Percentiles rank a stretch among this genome's conserved stretches.
Conservation (phyloP, 1,140 invertebrate species). For the Agraylea sexmaculata region DNA sequence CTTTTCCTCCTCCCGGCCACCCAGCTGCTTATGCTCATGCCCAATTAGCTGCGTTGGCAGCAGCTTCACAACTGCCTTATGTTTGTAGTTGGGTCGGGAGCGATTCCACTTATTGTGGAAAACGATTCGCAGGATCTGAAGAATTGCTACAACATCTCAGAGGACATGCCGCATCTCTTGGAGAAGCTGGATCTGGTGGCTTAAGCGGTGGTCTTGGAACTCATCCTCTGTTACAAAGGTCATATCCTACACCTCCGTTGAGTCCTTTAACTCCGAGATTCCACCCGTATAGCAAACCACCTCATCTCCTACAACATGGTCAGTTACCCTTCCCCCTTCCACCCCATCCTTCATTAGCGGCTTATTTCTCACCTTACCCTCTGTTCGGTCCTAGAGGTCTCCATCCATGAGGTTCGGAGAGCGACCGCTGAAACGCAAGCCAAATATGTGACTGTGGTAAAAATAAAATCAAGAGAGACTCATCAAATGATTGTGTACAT, state of each 20-base stretch:
- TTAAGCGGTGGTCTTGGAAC: constrained; percentile 37
- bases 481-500: constrained; percentile 18
- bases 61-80: constrained; percentile 63
- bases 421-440: constrained; percentile 27
- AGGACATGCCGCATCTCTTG: constrained; percentile 62
- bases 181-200: constrained; percentile 30
- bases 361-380: constrained; percentile 76
- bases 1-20: constrained; percentile 36
- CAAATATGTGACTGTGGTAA: constrained; percentile 22
- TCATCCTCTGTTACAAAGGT: constrained; percentile 57
- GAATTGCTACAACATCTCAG: constrained; percentile 82
- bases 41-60: constrained; percentile 58
- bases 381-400: constrained; percentile 69
- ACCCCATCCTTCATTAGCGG: constrained; percentile 53
- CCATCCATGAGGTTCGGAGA: constrained; percentile 45
- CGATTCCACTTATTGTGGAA: constrained; percentile 80
- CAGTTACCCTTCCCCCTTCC: constrained; percentile 51
- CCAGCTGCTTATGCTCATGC: constrained; percentile 60
- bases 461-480: too few relatives aligned
- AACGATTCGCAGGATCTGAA: constrained; percentile 76
- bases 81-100: constrained; percentile 88
- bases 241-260: constrained; percentile 79
- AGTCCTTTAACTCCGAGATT: constrained; percentile 69
- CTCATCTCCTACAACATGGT: constrained; percentile 43
- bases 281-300: constrained; percentile 76